phyloP scores from a whole-genome alignment of 2,113 vertebrate species.

The Nematolebias whitei region DNA sequence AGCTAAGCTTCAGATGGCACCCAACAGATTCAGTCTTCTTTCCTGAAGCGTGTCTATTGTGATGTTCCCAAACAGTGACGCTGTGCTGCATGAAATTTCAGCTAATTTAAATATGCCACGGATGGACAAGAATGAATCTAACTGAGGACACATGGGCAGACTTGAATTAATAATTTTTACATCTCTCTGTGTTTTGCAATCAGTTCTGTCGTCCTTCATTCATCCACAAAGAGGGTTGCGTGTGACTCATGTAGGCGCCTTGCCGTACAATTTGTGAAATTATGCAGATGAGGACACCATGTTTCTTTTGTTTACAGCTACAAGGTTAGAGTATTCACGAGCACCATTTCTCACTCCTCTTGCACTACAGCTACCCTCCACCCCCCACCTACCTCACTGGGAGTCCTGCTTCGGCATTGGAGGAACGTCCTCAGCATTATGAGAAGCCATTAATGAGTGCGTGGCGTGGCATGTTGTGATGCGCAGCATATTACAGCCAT shows the following conservation, averaged over 20 bases:
- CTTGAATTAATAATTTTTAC: conserved; percentile 44
- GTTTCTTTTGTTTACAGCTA: conserved; percentile 70
- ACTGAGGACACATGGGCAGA: conserved; percentile 56
- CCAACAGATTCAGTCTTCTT: conserved; percentile 55
- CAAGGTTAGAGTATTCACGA: conserved; percentile 72
- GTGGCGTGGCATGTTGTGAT: conserved; percentile 75
- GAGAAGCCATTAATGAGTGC: conserved; percentile 79
- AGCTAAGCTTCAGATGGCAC: conserved; percentile 64
- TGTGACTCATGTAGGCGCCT: conserved; percentile 45
- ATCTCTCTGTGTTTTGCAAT: conserved; percentile 8
- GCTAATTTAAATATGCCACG: conserved; percentile 64
- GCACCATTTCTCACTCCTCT: conserved; percentile 53
- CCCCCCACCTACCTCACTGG: not conserved
- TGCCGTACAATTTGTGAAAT: conserved; percentile 70
- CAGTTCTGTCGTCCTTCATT: conserved; percentile 10
- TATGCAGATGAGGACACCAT: conserved; percentile 74
- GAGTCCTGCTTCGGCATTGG: conserved; percentile 57
- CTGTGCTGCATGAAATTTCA: conserved; percentile 34
- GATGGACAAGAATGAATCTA: conserved; percentile 63
- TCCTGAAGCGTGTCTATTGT: conserved; percentile 51
- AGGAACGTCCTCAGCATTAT: conserved; percentile 65
- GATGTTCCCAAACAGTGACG: conserved; percentile 39
- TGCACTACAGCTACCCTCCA: conserved; percentile 9
- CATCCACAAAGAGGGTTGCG: conserved; percentile 47
- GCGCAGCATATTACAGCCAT: conserved; percentile 80